Evolutionary conservation across 2,113 vertebrate genomes (phyloP).

Genomic region (Diadophis punctatus): DNA sequence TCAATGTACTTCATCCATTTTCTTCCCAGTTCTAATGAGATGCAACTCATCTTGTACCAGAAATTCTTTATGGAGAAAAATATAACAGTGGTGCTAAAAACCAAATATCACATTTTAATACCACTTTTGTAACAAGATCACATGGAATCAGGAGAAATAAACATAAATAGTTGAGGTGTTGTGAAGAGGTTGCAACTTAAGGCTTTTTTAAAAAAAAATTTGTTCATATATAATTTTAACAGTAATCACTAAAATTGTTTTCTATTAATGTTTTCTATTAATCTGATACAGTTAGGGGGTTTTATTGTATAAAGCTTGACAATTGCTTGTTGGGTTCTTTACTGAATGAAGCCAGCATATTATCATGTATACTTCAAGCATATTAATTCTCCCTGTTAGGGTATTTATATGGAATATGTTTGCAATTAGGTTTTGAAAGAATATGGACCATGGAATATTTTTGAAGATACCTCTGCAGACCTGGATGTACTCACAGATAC

Average conservation of each 20-base stretch:
- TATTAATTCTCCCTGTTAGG: neutral
- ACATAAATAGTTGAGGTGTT: neutral
- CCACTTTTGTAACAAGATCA: neutral
- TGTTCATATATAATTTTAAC: slow-evolving; percentile 1
- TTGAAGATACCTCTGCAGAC: no score
- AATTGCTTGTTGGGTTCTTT: neutral
- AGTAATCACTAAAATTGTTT: slow-evolving; percentile 2
- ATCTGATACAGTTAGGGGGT: neutral
- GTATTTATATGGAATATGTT: neutral
- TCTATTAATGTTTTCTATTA: neutral
- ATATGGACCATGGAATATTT: neutral
- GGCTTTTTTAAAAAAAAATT: neutral
- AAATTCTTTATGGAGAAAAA: neutral
- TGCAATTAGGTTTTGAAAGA: neutral
- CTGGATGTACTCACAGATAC: no score
- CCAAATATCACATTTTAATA: neutral
- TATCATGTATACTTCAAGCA: neutral
- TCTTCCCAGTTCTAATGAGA: neutral
- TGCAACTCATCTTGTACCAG: neutral
- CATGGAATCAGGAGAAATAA: neutral
- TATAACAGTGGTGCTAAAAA: neutral
- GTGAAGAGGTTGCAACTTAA: neutral
- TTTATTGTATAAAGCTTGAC: neutral
- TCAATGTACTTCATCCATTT: neutral
- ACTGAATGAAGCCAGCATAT: neutral